Conservation (phyloP, 2,797 vertebrate species). For the Myotis pilosus region DNA sequence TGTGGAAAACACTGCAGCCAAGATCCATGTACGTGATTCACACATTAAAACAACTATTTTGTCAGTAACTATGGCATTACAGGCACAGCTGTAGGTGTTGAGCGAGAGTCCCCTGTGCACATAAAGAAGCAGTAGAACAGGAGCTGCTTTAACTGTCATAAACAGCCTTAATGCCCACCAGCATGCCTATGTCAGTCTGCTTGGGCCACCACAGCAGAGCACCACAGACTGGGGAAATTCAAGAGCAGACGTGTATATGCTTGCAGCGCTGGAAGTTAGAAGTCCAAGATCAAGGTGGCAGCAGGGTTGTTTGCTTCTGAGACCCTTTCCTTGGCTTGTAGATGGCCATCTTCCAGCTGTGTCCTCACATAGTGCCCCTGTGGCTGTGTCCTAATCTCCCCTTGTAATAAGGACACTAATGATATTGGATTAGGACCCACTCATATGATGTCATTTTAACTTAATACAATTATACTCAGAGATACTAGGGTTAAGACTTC, state of each 20-base stretch:
- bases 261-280: background rate
- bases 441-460: background rate
- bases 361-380: fast-evolving
- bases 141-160: background rate
- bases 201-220: background rate
- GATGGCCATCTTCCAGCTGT: background rate
- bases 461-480: too few species aligned
- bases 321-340: background rate
- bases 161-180: background rate
- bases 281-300: fast-evolving
- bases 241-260: background rate
- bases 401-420: background rate
- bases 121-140: background rate
- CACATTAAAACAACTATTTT: background rate
- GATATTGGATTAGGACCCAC: background rate
- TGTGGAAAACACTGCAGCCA: too few species aligned
- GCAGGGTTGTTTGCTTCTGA: background rate
- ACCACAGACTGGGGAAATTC: too few species aligned
- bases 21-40: background rate
- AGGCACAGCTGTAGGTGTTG: background rate
- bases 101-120: background rate
- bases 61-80: background rate
- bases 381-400: background rate
- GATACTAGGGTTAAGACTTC: background rate
- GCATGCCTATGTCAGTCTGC: background rate